Evolutionary conservation across 2,888 invertebrate genomes (phyloP), one percentile per base, ranked within the genome.

Genomic region (Drosophila yooni): DNA sequence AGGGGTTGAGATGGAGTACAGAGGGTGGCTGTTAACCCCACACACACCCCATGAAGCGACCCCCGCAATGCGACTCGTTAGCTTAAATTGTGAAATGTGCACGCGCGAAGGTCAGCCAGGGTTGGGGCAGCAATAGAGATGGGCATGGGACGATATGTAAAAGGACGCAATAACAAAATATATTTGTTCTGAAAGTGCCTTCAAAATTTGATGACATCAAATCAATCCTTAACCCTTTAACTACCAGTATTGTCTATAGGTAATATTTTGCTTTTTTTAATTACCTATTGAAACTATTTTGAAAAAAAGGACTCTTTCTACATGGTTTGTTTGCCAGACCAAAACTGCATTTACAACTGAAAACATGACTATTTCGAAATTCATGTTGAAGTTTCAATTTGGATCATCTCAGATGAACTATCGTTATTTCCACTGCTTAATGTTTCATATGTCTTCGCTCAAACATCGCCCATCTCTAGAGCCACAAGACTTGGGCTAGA

Each of bases 61-160:
- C 36, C 77, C 52, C 60, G 33, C 51, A 67, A 21, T 57, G 64
- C 53, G 83, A 58, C 87, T 84, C 89, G 89, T 84, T 84, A 88
- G 89, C 83, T 73, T 40, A 74, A 88, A 81, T 84, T 79, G 81
- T 69, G 83, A 86, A 88, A 86, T 86, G 83, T 88, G 83, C 83
- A 84, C 83, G 83, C 83, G 88, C 81, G 60, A 70, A 61, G 70
- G 48, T 64, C 5, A 15, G 46, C 52, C n/a, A 21, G 25, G 38
- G 53, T 57, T 69, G 31, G 29, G 40, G 40, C 34, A 36, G 2
- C 34, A 18, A 21, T 77, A 75, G 75, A 66, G 79, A 75, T 66
- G 77, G 46, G 10, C 43, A 43, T 10, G 31, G 13, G 11, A 11
- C 51, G 57, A 64, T 67, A 51, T 52, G 46, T 60, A 51, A 46